Evolutionary conservation across 2,797 vertebrate species (phyloP), one percentile per base, ranked within the genome.

Genomic region (Phataginus tricuspis): DNA sequence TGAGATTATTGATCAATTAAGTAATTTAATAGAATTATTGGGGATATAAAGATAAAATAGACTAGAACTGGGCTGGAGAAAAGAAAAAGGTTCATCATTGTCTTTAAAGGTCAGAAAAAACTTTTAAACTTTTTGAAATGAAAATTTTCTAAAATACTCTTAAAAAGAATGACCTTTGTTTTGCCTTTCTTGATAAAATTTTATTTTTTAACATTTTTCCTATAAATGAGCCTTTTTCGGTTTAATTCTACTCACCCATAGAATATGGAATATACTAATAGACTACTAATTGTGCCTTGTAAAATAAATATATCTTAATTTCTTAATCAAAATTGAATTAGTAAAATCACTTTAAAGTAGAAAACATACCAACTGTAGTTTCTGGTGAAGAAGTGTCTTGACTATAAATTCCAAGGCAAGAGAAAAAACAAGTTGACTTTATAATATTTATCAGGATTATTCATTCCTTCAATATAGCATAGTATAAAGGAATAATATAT

Each of bases 11-110:
- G 18, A 69, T 89, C 5, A 78, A 49, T 86, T 72, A 87, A 85
- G 10, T 55, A 66, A 95, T 39, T 83, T 85, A 68, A 68, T 59
- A 71, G 59, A 96, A 72, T 21, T 91, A 93, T 72, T 51, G 14
- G 8, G 18, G 88, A 82, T 59, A 34, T 39, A 21, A 31, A 49
- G 21, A 74, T 29, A 74, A n/a, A 0, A n/a, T 37, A 13, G 9
- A 82, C 51, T 91, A 77, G 42, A 78, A 96, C 55, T 89, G 7
- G 42, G 7, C 2, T 42, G 3, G 8, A 37, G 13, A 21, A 42
- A 91, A 42, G n/a, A 42, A 64, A 90, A 85, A 66, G 31, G 9
- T 14, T 69, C 21, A 79, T 4, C 45, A 57, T 64, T 55, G 13
- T 57, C 34, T 39, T 86, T 77, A 49, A 90, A 90, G 69, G 39